phyloP scores from a whole-genome alignment of 35 echinoderm and acorn worm genomes.

The Holothuria glaberrima region DNA sequence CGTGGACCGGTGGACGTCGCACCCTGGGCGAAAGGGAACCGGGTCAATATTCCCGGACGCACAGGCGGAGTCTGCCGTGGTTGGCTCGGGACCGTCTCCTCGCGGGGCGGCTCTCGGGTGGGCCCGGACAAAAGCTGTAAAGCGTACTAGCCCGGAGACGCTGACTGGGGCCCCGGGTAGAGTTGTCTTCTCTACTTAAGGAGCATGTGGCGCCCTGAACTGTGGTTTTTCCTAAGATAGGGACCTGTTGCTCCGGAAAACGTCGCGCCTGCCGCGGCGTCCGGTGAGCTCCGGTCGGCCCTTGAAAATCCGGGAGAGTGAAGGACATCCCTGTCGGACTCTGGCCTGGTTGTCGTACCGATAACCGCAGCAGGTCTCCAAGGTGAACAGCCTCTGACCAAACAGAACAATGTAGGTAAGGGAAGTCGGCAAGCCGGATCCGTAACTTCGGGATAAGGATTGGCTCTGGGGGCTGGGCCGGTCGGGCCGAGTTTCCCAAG shows the following conservation, averaged over 20 bases:
- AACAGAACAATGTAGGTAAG: constrained; percentile 82
- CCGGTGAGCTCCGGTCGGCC: constrained; percentile 56
- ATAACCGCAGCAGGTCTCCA: constrained; percentile 85
- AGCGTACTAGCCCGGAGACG: constrained; percentile 82
- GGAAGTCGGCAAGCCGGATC: constrained; percentile 71
- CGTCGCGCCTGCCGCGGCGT: constrained; percentile 70
- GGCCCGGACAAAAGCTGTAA: constrained; percentile 51
- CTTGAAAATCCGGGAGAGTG: constrained; percentile 67
- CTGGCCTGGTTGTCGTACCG: constrained; percentile 57
- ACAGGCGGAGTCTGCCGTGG: constrained; percentile 61
- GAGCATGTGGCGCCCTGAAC: constrained; percentile 47
- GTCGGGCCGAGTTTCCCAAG: constrained; percentile 32
- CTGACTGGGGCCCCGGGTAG: constrained; percentile 86
- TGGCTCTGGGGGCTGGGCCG: constrained; percentile 70
- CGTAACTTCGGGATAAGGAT: constrained; percentile 80
- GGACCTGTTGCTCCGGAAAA: constrained; percentile 67
- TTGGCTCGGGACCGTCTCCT: not conserved
- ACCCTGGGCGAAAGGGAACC: constrained; percentile 80
- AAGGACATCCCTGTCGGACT: constrained; percentile 8
- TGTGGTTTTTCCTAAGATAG: constrained; percentile 59
- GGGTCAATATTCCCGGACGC: constrained; percentile 91
- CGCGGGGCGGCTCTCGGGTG: not conserved
- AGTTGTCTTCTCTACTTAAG: constrained; percentile 81
- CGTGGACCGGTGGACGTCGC: not conserved
- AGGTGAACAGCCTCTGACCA: constrained; percentile 75